These are phyloP conservation scores for Caenorhabditis sp. DNA, from an alignment of 2,888 invertebrate species.

Conservation along the genomic window DNA sequence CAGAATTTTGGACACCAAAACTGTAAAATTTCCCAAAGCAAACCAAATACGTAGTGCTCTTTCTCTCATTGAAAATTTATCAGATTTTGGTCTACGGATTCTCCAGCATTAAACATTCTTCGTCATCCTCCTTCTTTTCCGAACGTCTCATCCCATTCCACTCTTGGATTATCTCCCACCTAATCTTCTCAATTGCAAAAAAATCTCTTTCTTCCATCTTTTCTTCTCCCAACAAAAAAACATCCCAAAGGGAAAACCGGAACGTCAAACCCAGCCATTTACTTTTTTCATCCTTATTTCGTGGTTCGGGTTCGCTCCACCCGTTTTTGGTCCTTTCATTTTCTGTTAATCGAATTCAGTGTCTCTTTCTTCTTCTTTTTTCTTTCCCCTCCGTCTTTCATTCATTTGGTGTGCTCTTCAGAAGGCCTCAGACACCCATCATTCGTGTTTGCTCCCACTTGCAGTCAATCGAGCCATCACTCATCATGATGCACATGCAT, in stretches of 20 bases:
- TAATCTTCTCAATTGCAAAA: conserved; percentile 16
- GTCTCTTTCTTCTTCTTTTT: conserved; percentile 5
- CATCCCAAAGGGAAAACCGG: conserved; percentile 1
- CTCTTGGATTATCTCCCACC: conserved; percentile 17
- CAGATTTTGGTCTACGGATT: too few species aligned
- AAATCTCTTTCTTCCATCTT: background rate
- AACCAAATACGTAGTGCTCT: too few species aligned
- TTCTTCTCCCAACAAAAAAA: conserved; percentile 9
- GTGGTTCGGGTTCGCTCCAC: conserved; percentile 15
- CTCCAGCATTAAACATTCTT: background rate
- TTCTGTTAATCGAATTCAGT: conserved; percentile 53
- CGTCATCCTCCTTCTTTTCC: background rate
- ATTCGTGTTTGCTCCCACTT: conserved; percentile 25
- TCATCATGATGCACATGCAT: conserved; percentile 62
- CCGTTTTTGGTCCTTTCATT: conserved; percentile 49
- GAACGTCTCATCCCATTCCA: background rate
- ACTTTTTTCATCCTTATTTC: conserved; percentile 15
- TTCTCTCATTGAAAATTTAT: too few species aligned
- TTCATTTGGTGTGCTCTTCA: conserved; percentile 37
- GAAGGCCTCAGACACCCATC: conserved; percentile 24
- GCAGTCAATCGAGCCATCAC: conserved; percentile 39
- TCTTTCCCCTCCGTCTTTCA: conserved; percentile 15
- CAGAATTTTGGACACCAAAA: too few species aligned
- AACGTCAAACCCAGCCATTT: conserved; percentile 1
- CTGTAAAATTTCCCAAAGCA: too few species aligned